Percentiles rank a stretch among this genome's conserved stretches.
Evolutionary conservation across 2,888 invertebrate species (phyloP).

Genomic region (Tipula lateralis): DNA sequence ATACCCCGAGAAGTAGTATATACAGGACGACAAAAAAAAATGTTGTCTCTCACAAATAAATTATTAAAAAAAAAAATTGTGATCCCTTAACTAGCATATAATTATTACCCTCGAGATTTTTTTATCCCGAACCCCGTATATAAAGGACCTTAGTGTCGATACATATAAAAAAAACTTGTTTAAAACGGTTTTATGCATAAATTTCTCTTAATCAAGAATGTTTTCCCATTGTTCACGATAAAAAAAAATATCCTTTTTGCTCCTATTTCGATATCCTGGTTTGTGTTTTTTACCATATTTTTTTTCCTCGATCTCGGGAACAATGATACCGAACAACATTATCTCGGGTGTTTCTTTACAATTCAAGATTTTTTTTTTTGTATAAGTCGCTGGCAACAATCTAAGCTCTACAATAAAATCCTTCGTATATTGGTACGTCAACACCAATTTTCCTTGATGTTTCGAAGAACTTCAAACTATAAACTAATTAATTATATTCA

Average conservation of each 20-base stretch:
- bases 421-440: neutral
- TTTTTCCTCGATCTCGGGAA: neutral
- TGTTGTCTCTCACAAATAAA: neutral
- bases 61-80: neutral
- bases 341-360: neutral
- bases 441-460: neutral
- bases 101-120: conserved; percentile 24
- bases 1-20: neutral
- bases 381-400: neutral
- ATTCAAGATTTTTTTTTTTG: neutral
- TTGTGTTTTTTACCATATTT: neutral
- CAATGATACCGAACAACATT: neutral
- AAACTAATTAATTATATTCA: neutral
- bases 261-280: neutral
- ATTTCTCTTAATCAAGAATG: neutral
- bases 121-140: neutral
- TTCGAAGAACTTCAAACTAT: neutral
- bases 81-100: conserved; percentile 19
- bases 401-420: neutral
- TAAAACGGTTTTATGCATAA: conserved; percentile 15
- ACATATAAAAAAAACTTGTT: neutral
- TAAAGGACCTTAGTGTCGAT: neutral
- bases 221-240: neutral
- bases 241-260: conserved; percentile 15
- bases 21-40: neutral